A percentile compares a stretch with the other conserved stretches of the same genome.
phyloP scores from a whole-genome alignment of 2,888 invertebrate genomes.

The Himalopsyche tibetana region DNA sequence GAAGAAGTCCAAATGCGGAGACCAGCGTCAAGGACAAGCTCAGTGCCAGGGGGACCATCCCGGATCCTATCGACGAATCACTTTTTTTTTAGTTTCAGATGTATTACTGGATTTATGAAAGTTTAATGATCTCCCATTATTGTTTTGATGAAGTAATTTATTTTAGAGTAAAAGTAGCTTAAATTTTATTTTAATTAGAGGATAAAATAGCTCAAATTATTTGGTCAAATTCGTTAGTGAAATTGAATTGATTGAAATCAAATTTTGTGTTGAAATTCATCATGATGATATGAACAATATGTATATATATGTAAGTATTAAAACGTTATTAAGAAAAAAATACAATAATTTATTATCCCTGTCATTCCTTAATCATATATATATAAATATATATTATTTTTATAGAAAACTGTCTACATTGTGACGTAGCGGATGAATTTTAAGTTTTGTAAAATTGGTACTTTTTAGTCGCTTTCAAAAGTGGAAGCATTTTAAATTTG shows the following conservation, averaged over 20 bases:
- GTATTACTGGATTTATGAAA: too few species aligned
- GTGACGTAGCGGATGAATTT: background rate
- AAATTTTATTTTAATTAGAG: too few species aligned
- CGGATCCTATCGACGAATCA: constrained; percentile 68
- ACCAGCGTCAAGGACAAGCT: constrained; percentile 83
- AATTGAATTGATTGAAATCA: too few species aligned
- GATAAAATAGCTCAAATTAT: too few species aligned
- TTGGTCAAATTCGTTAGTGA: too few species aligned
- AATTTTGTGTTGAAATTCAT: too few species aligned
- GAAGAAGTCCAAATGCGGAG: constrained; percentile 83
- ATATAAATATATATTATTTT: background rate
- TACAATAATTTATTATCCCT: background rate
- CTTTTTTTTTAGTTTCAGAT: background rate
- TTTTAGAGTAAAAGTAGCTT: too few species aligned
- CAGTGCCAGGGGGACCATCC: constrained; percentile 81
- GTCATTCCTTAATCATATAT: background rate
- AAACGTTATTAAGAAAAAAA: background rate
- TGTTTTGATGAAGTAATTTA: too few species aligned
- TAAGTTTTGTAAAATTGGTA: constrained; percentile 20
- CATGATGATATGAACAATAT: too few species aligned
- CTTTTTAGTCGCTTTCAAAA: background rate
- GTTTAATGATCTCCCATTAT: too few species aligned
- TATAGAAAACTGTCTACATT: constrained; percentile 3
- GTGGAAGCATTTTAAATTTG: background rate
- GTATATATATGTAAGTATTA: background rate